Evolutionary conservation across 2,113 vertebrate genomes (phyloP), one percentile per base, ranked within the genome.

Genomic region (Vanacampus margaritifer): DNA sequence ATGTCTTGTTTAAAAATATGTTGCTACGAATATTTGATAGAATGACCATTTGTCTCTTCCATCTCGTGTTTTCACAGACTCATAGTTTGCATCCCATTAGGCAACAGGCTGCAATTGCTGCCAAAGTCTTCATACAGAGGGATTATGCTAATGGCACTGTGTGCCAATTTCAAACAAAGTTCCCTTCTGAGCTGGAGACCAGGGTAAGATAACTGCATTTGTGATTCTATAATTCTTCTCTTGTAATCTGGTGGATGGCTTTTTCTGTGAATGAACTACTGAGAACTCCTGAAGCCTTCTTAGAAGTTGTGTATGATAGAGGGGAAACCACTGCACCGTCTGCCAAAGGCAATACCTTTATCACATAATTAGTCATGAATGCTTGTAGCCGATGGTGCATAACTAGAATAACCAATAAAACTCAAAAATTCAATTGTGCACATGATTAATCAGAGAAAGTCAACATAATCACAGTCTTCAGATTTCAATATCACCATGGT

Each of bases 81-180:
- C 97, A 99, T 89, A 97, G 96, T 80, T 90, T 99, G 75, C 96
- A 99, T 91, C 95, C 98, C 80, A 91, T 99, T 83, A 92, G 95
- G 76, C 93, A 94, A 59, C 96, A 94, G 12, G 94, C 95, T 0
- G 94, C 96, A 0, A 72, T 98, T 72, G 92, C 95, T 84, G 95
- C 95, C 76, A 98, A 99, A 81, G 94, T 99, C 79, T 99, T 98
- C 53, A 92, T 99, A 72, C 97, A 99, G 91, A 93, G 97, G 81
- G 97, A 99, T 80, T 99, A 98, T 81, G 94, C 94, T 0, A 95
- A 96, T 0, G 96, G 97, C n/a, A 99, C 95, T 67, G 89, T 94
- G 5, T 99, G 96, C 80, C 96, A 97, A 82, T 99, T 99, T 91
- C 97, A 98, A 87, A 96, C 94, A 72, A 99, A 98, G 88, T 95